Percentiles rank a stretch among this genome's conserved stretches.
These are phyloP conservation scores for Neosalanx taihuensis DNA, from an alignment of 2,797 vertebrate species.

Conservation along the genomic window DNA sequence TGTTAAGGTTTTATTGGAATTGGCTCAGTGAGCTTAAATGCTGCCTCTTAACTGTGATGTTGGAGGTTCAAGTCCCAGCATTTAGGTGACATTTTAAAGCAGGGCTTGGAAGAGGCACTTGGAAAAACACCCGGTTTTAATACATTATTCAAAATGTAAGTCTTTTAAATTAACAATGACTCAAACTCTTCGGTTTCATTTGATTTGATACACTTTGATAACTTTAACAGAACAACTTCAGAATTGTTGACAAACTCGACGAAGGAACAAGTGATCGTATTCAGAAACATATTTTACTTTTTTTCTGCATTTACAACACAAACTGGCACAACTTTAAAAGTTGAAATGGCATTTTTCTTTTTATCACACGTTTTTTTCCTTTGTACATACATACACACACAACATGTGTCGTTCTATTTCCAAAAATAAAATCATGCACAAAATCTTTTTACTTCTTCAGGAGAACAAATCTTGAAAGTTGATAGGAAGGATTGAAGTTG, in stretches of 20 bases:
- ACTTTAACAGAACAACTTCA: not conserved
- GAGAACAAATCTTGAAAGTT: slow-evolving; percentile 4
- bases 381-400: slow-evolving; percentile 45
- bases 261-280: slow-evolving; percentile 16
- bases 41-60: no score
- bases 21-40: no score
- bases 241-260: not conserved
- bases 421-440: slow-evolving; percentile 40
- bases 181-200: no score
- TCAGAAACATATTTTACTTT: slow-evolving; percentile 62
- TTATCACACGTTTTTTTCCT: slow-evolving; percentile 37
- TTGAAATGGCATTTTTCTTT: slow-evolving; percentile 43
- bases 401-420: slow-evolving; percentile 34
- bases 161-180: no score
- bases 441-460: not conserved
- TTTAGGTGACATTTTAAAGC: no score
- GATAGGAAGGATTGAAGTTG: not conserved
- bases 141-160: no score
- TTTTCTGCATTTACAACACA: slow-evolving; percentile 65
- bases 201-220: not conserved
- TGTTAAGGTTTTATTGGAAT: no score
- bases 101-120: no score
- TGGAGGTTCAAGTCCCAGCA: no score
- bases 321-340: slow-evolving; percentile 53
- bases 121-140: no score